Evolutionary conservation across 2,113 vertebrate genomes (phyloP).

Genomic region (Todiramphus chloris): DNA sequence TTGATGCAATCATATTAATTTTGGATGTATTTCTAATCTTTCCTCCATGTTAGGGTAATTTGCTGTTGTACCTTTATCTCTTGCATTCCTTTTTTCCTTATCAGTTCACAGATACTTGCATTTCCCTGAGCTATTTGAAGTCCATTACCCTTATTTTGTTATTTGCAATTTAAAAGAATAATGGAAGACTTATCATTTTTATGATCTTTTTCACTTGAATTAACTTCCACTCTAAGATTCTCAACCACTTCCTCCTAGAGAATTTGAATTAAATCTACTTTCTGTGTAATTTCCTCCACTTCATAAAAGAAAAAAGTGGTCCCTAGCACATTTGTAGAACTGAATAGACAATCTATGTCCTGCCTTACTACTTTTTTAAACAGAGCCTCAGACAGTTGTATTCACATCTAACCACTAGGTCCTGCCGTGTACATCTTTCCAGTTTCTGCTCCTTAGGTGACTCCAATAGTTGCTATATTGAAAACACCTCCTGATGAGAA

Average conservation of each 20-base stretch:
- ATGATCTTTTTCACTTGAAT: conserved; percentile 57
- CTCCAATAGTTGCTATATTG: background rate
- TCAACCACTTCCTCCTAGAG: conserved; percentile 17
- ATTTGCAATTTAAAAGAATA: conserved; percentile 31
- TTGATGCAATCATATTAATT: conserved; percentile 24
- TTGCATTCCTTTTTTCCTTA: conserved; percentile 32
- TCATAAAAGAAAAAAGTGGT: background rate
- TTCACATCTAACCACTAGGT: background rate
- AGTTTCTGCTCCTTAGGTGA: background rate
- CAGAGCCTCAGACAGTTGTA: background rate
- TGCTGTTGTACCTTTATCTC: conserved; percentile 32
- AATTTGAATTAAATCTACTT: conserved; percentile 31
- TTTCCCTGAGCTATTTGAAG: conserved; percentile 43
- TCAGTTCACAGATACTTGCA: conserved; percentile 16
- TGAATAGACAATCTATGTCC: background rate
- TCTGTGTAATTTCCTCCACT: conserved; percentile 35
- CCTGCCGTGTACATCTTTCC: background rate
- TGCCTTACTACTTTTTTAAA: background rate
- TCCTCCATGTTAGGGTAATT: background rate
- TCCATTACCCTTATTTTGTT: conserved; percentile 64
- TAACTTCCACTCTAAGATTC: conserved; percentile 49
- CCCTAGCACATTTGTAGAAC: background rate
- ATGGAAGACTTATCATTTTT: conserved; percentile 38
- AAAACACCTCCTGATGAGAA: background rate
- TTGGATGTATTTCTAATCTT: conserved; percentile 13